Evolutionary conservation across 2,797 vertebrate species (phyloP), one percentile per base, ranked within the genome.

Genomic region (Myotis findleyi): DNA sequence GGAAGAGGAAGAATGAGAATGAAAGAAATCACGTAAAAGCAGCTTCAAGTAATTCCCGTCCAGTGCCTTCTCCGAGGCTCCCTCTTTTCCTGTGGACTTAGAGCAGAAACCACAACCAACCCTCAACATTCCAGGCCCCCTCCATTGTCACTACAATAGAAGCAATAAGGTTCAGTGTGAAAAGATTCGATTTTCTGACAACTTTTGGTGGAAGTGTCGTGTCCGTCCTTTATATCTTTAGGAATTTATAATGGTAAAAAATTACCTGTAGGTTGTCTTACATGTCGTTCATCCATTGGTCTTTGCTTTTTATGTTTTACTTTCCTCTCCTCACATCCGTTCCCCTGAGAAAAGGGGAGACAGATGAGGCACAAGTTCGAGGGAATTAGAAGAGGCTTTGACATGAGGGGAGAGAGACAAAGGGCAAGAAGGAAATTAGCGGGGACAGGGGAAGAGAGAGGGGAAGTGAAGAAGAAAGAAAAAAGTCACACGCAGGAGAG

Each of bases 301-400:
- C 64, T 91, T 88, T 69, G 87, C 47, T 79, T 87, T 94, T 89
- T 76, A 91, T 91, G 82, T 94, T 93, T 97, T 92, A 33, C 33
- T 94, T 87, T 94, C 12, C 81, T 91, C 93, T 95, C 38, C 73
- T 91, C 80, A 87, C 18, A 87, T 71, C 25, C 64, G 59, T 55
- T 96, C 81, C 88, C 73, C 96, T 97, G 95, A 97, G 97, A 97
- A 96, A 96, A 9, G 89, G 95, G 84, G 68, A 96, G 81, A 84
- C 30, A 94, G 96, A 87, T 51, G 83, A 90, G 53, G 77, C 38
- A 82, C 53, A 66, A 71, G 62, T n/a, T 80, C 62, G 85, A 91
- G 79, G 94, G 93, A 88, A 83, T 55, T 33, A 92, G 64, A 94
- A 38, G 82, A 91, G 68, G 57, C 36, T 76, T 64, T 68, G 73